Percentiles rank a stretch among this genome's conserved stretches.
These are phyloP conservation scores for Microcebus ravelobensis DNA, from an alignment of 2,113 vertebrate genomes.

Conservation along the genomic window DNA sequence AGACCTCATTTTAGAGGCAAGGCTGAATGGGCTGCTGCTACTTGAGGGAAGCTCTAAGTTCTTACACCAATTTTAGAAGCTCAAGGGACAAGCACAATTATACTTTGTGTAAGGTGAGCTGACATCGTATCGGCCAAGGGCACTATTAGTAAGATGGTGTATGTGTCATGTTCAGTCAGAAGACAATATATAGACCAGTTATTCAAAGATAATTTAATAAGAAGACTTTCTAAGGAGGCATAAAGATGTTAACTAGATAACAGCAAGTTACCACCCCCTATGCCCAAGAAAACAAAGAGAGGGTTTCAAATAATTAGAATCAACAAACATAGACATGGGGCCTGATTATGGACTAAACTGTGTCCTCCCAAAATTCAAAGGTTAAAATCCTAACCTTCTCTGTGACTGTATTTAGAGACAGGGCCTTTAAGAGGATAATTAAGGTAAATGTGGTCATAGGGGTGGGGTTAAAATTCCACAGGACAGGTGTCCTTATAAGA, in stretches of 20 bases:
- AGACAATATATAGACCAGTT: background rate
- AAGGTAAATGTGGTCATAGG: background rate
- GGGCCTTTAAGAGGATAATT: background rate
- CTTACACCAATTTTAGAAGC: background rate
- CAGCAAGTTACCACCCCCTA: background rate
- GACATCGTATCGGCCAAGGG: background rate
- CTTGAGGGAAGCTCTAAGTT: background rate
- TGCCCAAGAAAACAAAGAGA: background rate
- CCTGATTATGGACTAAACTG: background rate
- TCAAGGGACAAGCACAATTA: background rate
- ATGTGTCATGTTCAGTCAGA: background rate
- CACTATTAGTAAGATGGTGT: background rate
- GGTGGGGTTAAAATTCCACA: background rate
- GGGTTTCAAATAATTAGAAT: background rate
- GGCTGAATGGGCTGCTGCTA: background rate
- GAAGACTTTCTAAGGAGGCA: background rate
- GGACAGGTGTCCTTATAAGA: background rate
- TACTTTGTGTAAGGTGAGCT: background rate
- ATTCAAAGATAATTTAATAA: background rate
- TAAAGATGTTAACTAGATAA: background rate
- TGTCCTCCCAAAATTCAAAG: background rate
- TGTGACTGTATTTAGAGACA: background rate
- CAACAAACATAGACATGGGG: background rate
- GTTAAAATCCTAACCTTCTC: background rate
- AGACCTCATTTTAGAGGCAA: background rate